A percentile compares a stretch with the other conserved stretches of the same genome.
Conservation (phyloP, 2,888 invertebrate species). For the Zonitis immaculata region DNA sequence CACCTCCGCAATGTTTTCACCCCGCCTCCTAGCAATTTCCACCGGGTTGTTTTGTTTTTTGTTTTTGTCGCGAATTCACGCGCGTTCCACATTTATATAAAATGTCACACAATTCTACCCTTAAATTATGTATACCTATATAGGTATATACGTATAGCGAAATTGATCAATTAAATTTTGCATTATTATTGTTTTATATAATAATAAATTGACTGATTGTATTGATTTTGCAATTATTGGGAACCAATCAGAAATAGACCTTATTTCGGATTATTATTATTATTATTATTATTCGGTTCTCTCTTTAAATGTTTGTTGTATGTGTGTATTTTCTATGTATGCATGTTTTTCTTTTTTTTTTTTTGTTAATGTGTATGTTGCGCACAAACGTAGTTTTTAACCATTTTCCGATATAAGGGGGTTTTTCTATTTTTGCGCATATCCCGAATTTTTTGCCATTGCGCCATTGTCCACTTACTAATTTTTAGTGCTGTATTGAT, state of each 20-base stretch:
- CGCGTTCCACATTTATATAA: conserved; percentile 2
- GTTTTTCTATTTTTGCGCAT: conserved; percentile 47
- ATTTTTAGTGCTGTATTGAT: conserved; percentile 50
- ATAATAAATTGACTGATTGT: conserved; percentile 38
- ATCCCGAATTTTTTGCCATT: conserved; percentile 49
- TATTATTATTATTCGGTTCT: conserved; percentile 33
- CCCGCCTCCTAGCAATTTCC: conserved; percentile 11
- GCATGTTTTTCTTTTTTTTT: too few relatives aligned
- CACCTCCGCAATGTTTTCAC: conserved; percentile 3
- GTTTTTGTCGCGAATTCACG: conserved; percentile 10
- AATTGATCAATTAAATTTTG: conserved; percentile 48
- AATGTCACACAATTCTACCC: too few relatives aligned
- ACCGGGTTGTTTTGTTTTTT: too few relatives aligned
- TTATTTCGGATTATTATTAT: conserved; percentile 39
- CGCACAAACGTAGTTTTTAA: conserved; percentile 44
- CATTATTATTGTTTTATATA: too few relatives aligned
- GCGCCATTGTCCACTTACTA: conserved; percentile 51
- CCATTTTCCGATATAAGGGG: conserved; percentile 26
- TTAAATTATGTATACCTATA: too few relatives aligned
- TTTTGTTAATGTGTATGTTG: conserved; percentile 29
- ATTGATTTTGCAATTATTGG: conserved; percentile 52
- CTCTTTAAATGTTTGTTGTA: neutral
- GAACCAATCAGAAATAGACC: conserved; percentile 51
- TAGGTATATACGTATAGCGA: too few relatives aligned
- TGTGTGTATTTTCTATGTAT: neutral